Evolutionary conservation across 2,888 invertebrate species (phyloP).

Genomic region (Papilio gigon): DNA sequence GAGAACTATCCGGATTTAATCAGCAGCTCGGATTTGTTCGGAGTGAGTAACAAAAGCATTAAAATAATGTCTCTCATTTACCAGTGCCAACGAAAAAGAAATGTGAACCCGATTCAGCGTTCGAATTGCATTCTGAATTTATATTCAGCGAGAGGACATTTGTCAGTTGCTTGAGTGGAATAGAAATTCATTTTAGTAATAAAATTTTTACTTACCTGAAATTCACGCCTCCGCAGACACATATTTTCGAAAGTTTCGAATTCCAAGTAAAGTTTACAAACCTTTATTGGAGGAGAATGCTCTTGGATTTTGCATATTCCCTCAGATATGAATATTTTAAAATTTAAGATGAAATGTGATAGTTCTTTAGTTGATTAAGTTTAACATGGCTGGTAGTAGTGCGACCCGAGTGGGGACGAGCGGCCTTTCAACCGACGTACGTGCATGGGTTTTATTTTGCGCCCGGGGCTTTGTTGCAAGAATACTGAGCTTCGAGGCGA

Average conservation of each 20-base stretch:
- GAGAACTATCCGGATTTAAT: slow-evolving; percentile 19
- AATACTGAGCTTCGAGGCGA: slow-evolving; percentile 69
- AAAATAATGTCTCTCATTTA: slow-evolving; percentile 36
- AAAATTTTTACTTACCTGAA: slow-evolving; percentile 42
- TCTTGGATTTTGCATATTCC: slow-evolving; percentile 31
- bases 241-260: slow-evolving; percentile 38
- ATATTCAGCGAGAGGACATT: slow-evolving; percentile 41
- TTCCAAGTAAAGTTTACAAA: slow-evolving; percentile 32
- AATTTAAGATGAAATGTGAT: slow-evolving; percentile 13
- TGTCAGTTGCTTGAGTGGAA: slow-evolving; percentile 42
- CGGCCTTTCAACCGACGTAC: slow-evolving; percentile 71
- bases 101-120: slow-evolving; percentile 39
- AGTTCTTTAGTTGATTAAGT: slow-evolving; percentile 42
- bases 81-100: slow-evolving; percentile 38
- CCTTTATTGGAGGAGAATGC: slow-evolving; percentile 21
- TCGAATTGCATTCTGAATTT: slow-evolving; percentile 41
- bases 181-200: slow-evolving; percentile 41
- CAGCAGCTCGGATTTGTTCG: slow-evolving; percentile 24
- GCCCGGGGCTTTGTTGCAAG: slow-evolving; percentile 72
- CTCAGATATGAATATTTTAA: neutral
- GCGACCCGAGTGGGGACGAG: slow-evolving; percentile 68
- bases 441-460: slow-evolving; percentile 79
- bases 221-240: slow-evolving; percentile 38
- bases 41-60: slow-evolving; percentile 31
- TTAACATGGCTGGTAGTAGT: slow-evolving; percentile 57